Percentiles rank a stretch among this genome's conserved stretches.
These are phyloP conservation scores for Neuroscelio doddi DNA, from an alignment of 2,888 invertebrate species.

Conservation along the genomic window DNA sequence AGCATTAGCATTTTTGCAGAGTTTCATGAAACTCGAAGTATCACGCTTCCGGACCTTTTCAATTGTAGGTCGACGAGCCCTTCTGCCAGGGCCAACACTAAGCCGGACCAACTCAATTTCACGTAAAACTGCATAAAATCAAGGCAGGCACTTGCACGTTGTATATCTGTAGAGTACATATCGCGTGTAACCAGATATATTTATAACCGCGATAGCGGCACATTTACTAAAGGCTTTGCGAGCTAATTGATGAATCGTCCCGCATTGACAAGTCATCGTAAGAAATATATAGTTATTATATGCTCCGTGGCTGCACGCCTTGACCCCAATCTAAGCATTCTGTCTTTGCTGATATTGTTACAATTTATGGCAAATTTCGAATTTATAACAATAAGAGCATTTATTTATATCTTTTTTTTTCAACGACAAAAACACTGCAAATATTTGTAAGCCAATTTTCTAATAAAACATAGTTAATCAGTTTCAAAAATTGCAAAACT, in stretches of 20 bases:
- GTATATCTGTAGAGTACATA: conserved; percentile 28
- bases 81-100: conserved; percentile 41
- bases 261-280: conserved; percentile 48
- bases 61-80: conserved; percentile 47
- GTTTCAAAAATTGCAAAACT: too few relatives aligned
- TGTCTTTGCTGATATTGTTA: conserved; percentile 46
- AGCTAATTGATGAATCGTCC: conserved; percentile 48
- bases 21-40: conserved; percentile 14
- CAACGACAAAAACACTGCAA: too few relatives aligned
- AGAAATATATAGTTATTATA: conserved; percentile 44
- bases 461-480: too few relatives aligned
- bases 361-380: conserved; percentile 32
- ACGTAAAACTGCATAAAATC: conserved; percentile 39
- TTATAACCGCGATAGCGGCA: conserved; percentile 47
- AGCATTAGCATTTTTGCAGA: conserved; percentile 30
- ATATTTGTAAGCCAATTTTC: too few relatives aligned
- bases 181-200: conserved; percentile 45
- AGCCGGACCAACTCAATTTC: conserved; percentile 24
- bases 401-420: too few relatives aligned
- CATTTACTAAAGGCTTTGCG: conserved; percentile 41
- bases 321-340: conserved; percentile 45
- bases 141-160: conserved; percentile 25
- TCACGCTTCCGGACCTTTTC: conserved; percentile 24
- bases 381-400: conserved; percentile 1
- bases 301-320: conserved; percentile 42